Conservation (phyloP, 2,888 invertebrate genomes). For the Drosophila meridiana region DNA sequence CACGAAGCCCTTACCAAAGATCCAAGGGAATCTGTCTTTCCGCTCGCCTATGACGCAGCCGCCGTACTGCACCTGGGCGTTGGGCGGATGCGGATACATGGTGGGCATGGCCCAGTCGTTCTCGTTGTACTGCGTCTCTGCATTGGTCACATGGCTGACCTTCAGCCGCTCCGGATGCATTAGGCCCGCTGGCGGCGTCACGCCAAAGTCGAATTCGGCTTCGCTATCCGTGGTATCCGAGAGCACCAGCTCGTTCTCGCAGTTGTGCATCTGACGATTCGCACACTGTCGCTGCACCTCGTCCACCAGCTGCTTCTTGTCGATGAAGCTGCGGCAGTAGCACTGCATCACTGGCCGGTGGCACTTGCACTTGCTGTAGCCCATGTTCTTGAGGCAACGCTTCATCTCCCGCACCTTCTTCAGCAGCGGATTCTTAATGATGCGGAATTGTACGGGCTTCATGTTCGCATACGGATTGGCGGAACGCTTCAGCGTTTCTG, state of each 20-base stretch:
- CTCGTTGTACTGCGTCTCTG: constrained; percentile 88
- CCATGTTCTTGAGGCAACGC: constrained; percentile 86
- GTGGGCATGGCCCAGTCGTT: constrained; percentile 85
- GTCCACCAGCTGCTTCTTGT: constrained; percentile 86
- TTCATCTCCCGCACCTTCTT: constrained; percentile 87
- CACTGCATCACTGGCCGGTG: constrained; percentile 85
- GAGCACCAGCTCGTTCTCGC: constrained; percentile 72
- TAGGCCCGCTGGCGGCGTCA: constrained; percentile 90
- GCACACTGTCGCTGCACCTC: constrained; percentile 86
- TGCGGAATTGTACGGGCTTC: constrained; percentile 89
- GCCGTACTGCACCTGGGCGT: constrained; percentile 71
- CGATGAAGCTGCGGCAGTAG: constrained; percentile 80
- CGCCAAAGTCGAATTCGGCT: constrained; percentile 89
- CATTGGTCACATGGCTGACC: constrained; percentile 86
- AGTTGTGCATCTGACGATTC: constrained; percentile 56
- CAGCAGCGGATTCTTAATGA: constrained; percentile 86
- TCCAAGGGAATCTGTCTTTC: constrained; percentile 47
- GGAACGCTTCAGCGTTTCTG: constrained; percentile 86
- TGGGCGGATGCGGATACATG: constrained; percentile 70
- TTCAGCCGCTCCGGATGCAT: constrained; percentile 87
- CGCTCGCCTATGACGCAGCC: constrained; percentile 77
- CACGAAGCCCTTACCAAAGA: constrained; percentile 64
- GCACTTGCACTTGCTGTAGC: constrained; percentile 86
- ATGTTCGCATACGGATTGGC: constrained; percentile 90
- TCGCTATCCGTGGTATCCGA: constrained; percentile 85